These are phyloP conservation scores for Rhinoraja longicauda DNA, from an alignment of 2,797 vertebrate species.

Conservation along the genomic window DNA sequence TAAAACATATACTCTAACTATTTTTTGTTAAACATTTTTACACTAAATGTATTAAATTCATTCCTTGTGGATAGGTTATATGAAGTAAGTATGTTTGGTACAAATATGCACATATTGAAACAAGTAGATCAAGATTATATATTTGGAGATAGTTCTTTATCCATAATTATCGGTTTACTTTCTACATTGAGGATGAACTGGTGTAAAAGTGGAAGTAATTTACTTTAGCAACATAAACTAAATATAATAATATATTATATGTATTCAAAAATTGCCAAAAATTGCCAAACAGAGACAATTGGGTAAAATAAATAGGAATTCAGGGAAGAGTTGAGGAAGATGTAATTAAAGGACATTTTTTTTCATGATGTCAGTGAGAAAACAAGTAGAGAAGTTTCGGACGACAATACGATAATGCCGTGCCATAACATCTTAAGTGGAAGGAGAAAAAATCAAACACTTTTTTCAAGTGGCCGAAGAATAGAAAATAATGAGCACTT, in stretches of 20 bases:
- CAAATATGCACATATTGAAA: neutral
- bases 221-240: too few relatives aligned
- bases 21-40: neutral
- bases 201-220: neutral
- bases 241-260: too few relatives aligned
- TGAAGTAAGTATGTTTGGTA: neutral
- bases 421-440: neutral
- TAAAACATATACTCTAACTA: neutral
- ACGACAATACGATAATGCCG: neutral
- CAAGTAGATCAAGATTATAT: neutral
- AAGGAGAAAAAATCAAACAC: neutral
- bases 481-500: neutral
- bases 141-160: neutral
- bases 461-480: neutral
- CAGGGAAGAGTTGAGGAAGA: neutral
- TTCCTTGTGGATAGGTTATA: neutral
- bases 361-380: neutral
- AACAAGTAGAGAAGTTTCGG: neutral
- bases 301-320: neutral
- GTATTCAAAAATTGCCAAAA: neutral
- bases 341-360: neutral
- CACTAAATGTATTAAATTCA: neutral
- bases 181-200: neutral
- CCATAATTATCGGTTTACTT: neutral
- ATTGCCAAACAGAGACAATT: neutral